These are phyloP conservation scores for Stegodyphus dumicola DNA, from an alignment of 1,140 invertebrate species.

Conservation along the genomic window DNA sequence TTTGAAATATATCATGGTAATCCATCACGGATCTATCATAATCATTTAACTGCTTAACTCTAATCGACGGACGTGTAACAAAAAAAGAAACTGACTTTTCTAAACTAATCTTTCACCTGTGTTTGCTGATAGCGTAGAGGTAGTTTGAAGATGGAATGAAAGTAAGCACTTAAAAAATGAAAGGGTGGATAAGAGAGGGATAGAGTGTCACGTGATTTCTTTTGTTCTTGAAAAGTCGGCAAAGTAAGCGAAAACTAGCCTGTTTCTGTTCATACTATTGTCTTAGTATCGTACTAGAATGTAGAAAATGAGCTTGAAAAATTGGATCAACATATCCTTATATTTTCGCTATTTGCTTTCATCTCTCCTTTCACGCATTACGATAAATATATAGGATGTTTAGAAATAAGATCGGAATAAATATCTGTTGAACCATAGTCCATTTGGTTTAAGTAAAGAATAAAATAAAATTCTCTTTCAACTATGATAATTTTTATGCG, in stretches of 20 bases:
- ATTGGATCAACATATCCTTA: too few species aligned
- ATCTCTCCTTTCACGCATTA: too few species aligned
- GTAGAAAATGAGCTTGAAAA: too few species aligned
- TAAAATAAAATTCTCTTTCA: too few species aligned
- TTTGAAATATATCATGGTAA: background rate
- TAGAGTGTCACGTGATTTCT: constrained; percentile 33
- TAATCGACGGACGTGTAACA: constrained; percentile 7
- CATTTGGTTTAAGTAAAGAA: too few species aligned
- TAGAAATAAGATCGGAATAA: too few species aligned
- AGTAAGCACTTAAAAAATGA: constrained; percentile 32
- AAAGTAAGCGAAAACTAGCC: constrained; percentile 29
- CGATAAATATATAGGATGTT: too few species aligned
- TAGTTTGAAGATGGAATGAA: background rate
- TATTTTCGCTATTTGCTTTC: too few species aligned
- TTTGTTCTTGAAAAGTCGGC: constrained; percentile 27
- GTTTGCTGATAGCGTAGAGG: constrained; percentile 18
- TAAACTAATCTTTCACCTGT: constrained; percentile 32
- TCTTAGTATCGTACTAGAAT: too few species aligned
- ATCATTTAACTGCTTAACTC: constrained; percentile 20
- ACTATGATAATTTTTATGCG: too few species aligned
- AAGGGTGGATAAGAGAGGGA: constrained; percentile 33
- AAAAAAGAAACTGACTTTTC: constrained; percentile 18
- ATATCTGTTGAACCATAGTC: too few species aligned
- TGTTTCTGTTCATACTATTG: background rate
- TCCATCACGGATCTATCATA: constrained; percentile 28